Base-by-base conservation (phyloP, 2,113 vertebrate species). In the Misgurnus anguillicaudatus region DNA sequence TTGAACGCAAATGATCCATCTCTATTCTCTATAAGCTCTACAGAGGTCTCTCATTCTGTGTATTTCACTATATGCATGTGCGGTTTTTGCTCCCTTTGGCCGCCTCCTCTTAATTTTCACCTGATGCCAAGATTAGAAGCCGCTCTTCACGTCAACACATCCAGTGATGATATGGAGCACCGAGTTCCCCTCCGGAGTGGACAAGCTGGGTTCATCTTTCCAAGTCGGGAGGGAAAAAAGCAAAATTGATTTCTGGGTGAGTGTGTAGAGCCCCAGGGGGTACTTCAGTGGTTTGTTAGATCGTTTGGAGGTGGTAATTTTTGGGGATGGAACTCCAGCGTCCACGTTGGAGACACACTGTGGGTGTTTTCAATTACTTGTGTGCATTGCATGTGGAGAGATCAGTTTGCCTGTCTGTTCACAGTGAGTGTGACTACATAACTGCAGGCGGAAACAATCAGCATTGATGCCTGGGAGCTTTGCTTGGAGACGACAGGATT, bases 281-380 rank as follows among this genome's bases (percentile, higher is more conserved):
- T 31, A 62, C 24, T 39, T 47, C 21, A 53, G 3, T 76, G 82
- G 68, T 79, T 79, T 75, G 70, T 63, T 31, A 66, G 57, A 61
- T 67, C 6, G 51, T 80, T 79, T 79, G 17, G 63, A 45, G 61
- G 66, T 5, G 16, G 67, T 64, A 21, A 70, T 66, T 72, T 53
- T 48, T 6, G 64, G 58, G 39, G 21, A 58, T 42, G 61, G 51
- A 69, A 19, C 60, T 24, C 65, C 24, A 31, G 60, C 61, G n/a
- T 9, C 65, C 16, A 17, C 61, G 73, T 11, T 84, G 36, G 21
- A 80, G 62, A 62, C 45, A 62, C 45, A 74, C 39, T 24, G 24
- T 41, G 39, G 38, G 39, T 75, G 76, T 84, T 65, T 69, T 79
- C 57, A 78, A 81, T 71, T 75, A 81, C 71, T 65, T 45, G 63